Percentiles rank a stretch among this genome's conserved stretches.
Conservation (phyloP, 2,888 invertebrate genomes). For the Parascotia fuliginaria region DNA sequence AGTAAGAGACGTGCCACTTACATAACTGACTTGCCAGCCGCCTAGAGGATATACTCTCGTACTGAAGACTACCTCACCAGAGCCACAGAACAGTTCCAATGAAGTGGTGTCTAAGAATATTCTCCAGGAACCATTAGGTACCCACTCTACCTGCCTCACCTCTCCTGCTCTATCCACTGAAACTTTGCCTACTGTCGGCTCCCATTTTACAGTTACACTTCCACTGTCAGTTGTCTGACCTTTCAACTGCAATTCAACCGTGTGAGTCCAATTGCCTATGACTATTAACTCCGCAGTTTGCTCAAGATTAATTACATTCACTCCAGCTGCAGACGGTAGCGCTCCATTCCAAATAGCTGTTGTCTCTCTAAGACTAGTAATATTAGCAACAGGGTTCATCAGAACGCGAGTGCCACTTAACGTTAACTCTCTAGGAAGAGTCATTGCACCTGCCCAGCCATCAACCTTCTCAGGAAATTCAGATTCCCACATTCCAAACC, state of each 20-base stretch:
- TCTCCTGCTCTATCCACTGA: conserved; percentile 61
- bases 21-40: conserved; percentile 65
- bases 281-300: conserved; percentile 68
- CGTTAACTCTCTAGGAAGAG: conserved; percentile 68
- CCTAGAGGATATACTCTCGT: conserved; percentile 69
- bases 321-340: conserved; percentile 22
- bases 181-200: conserved; percentile 54
- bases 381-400: conserved; percentile 65
- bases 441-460: conserved; percentile 77
- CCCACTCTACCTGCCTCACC: conserved; percentile 70
- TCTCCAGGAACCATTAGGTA: conserved; percentile 58
- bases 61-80: conserved; percentile 77
- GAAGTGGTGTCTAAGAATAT: conserved; percentile 75
- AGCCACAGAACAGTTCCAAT: conserved; percentile 75
- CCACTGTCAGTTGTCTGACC: conserved; percentile 58
- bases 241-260: conserved; percentile 56
- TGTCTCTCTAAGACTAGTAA: conserved; percentile 55
- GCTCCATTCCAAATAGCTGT: conserved; percentile 34
- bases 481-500: conserved; percentile 80
- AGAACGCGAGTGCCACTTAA: conserved; percentile 56
- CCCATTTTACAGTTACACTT: conserved; percentile 55
- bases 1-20: conserved; percentile 52
- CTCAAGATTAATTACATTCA: conserved; percentile 46
- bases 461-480: conserved; percentile 63
- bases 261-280: conserved; percentile 49